Base-by-base conservation (phyloP, 1,140 invertebrate genomes). In the Parapsyche elsis region DNA sequence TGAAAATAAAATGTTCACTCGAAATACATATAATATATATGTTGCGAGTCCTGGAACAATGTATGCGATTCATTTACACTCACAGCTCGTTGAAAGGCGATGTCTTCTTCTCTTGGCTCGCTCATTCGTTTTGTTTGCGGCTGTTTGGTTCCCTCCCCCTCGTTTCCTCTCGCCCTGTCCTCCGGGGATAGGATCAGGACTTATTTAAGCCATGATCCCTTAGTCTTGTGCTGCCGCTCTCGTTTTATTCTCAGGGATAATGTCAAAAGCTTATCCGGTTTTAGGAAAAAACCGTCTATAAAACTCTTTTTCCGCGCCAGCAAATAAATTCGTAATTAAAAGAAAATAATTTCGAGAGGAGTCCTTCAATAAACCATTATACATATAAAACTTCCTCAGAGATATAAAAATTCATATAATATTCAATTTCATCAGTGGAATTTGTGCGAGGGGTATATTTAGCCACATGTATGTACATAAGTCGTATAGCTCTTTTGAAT, bases 101-200 rank as follows among this genome's bases (percentile, higher is more conserved):
- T 53, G 77, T 81, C 78, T 79, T 81, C 76, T 57, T 23, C 49
- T 71, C 76, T 59, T 49, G 21, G 44, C 80, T 57, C 26, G 80
- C 44, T 45, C 77, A 81, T 81, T 71, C 81, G 81, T 78, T 79
- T 53, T 49, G 71, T 44, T 75, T 64, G 79, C 59, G 57, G 71
- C 79, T 80, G 71, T 30, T 71, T 53, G 38, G 70, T 23, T 26
- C 16, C 10, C 14, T 67, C 61, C 16, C 49, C 24, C 61, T 44
- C 70, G 30, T 19, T 67, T 44, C 24, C 67, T 9, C 26, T 44
- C 4, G 5, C 38, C 61, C 53, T 16, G 4, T 16, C 21, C 21
- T 21, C n/a, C 23, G 24, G 24, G 64, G 64, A 67, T 67, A 12
- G 64, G 64, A 67, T 67, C 64, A 24, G 64, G 64, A 67, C 64